Evolutionary conservation across 2,113 vertebrate species (phyloP).

Genomic region (Tiliqua scincoides): DNA sequence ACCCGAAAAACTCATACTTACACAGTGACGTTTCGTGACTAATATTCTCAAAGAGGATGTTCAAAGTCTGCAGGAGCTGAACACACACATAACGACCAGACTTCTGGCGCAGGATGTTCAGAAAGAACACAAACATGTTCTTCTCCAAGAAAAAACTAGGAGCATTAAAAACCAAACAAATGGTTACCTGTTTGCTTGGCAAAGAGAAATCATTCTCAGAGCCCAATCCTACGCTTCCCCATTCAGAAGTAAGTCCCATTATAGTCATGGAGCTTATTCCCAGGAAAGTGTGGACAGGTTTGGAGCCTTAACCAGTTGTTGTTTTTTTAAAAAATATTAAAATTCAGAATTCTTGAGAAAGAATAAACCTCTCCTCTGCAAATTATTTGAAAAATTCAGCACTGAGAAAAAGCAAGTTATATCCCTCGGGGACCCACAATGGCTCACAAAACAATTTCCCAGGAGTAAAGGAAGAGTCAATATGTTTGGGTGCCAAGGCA

Average conservation of each 20-base stretch:
- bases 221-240: no score
- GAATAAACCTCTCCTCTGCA: background rate
- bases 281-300: no score
- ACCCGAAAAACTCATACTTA: conserved; percentile 71
- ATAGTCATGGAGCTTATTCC: no score
- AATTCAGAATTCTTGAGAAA: no score
- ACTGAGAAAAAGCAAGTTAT: background rate
- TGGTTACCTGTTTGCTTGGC: no score
- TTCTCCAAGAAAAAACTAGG: conserved; percentile 98
- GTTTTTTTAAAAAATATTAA: no score
- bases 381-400: background rate
- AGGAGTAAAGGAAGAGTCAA: no score
- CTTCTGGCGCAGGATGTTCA: conserved; percentile 97
- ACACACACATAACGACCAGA: conserved; percentile 97
- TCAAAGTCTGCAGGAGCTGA: conserved; percentile 97
- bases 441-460: no score
- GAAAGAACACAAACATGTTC: conserved; percentile 99
- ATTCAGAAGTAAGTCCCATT: no score
- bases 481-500: background rate
- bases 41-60: conserved; percentile 99
- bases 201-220: no score
- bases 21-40: conserved; percentile 97
- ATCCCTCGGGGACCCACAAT: background rate
- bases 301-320: no score
- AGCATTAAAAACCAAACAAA: conserved; percentile 22